phyloP scores from a whole-genome alignment of 1,140 invertebrate species.

The Glomeris maerens region DNA sequence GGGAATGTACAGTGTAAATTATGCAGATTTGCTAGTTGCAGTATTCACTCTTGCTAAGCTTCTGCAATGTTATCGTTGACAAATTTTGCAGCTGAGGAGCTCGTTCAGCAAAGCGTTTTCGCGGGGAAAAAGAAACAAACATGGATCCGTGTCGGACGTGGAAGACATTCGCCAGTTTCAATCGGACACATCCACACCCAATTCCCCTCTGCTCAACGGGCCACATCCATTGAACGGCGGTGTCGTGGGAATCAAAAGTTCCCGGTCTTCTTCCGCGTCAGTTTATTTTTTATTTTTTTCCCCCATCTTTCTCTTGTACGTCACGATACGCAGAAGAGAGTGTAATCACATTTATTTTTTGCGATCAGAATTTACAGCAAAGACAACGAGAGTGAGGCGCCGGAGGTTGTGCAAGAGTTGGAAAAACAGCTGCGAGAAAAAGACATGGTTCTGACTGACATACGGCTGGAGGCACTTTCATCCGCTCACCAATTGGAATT shows the following conservation, averaged over 20 bases:
- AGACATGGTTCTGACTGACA: constrained; percentile 90
- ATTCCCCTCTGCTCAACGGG: constrained; percentile 28
- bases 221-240: constrained; percentile 24
- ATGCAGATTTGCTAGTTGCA: too few relatives aligned
- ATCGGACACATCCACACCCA: constrained; percentile 33
- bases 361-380: constrained; percentile 21
- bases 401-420: constrained; percentile 57
- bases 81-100: constrained; percentile 78
- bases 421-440: constrained; percentile 88
- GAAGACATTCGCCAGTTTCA: constrained; percentile 35
- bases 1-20: too few relatives aligned
- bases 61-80: too few relatives aligned
- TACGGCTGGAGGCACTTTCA: constrained; percentile 83
- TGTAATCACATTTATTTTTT: neutral
- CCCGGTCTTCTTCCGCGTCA: constrained; percentile 38
- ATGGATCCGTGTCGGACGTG: constrained; percentile 47
- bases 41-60: neutral
- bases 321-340: neutral
- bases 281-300: constrained; percentile 19
- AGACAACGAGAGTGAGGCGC: constrained; percentile 16
- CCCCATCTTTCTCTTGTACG: neutral
- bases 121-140: constrained; percentile 46
- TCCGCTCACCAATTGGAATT: constrained; percentile 93
- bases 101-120: constrained; percentile 98
- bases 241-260: constrained; percentile 28